Evolutionary conservation across 2,797 vertebrate species (phyloP).

Genomic region (Liparis tanakae): DNA sequence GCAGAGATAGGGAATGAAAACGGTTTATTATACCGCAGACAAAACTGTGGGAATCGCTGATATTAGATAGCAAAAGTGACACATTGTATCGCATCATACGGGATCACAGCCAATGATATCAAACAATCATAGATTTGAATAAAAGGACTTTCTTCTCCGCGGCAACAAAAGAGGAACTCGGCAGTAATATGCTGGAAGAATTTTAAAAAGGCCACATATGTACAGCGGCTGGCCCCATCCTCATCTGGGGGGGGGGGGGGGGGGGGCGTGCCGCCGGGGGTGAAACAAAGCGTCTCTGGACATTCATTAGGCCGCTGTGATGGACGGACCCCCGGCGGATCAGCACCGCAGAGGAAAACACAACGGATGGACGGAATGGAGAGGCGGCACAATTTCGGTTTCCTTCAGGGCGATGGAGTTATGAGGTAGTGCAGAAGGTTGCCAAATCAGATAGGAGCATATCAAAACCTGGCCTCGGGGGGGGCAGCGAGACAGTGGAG

Average conservation of each 20-base stretch:
- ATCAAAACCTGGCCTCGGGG: conserved; percentile 59
- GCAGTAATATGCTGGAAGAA: conserved; percentile 36
- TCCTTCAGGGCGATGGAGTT: conserved; percentile 65
- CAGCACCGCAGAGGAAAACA: conserved; percentile 53
- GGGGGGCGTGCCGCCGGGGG: conserved; percentile 53
- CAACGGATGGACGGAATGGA: conserved; percentile 51
- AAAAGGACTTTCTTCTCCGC: conserved; percentile 31
- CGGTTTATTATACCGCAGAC: conserved; percentile 63
- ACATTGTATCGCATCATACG: conserved; percentile 59
- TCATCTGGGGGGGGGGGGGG: conserved; percentile 49
- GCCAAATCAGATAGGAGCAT: conserved; percentile 72
- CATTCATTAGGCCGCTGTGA: conserved; percentile 63
- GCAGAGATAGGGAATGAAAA: conserved; percentile 64
- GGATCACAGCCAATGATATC: conserved; percentile 62
- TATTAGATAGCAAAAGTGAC: conserved; percentile 62
- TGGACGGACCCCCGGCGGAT: conserved; percentile 66
- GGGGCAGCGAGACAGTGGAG: conserved; percentile 47
- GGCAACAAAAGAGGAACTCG: conserved; percentile 20
- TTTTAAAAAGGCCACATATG: conserved; percentile 33
- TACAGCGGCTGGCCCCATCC: conserved; percentile 36
- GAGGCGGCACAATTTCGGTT: conserved; percentile 49
- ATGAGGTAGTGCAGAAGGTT: conserved; percentile 63
- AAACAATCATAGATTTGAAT: conserved; percentile 59
- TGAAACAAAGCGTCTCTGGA: conserved; percentile 60
- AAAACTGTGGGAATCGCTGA: conserved; percentile 57